These are phyloP conservation scores for Diorhabda carinulata DNA, from an alignment of 1,140 invertebrate species.

Conservation along the genomic window DNA sequence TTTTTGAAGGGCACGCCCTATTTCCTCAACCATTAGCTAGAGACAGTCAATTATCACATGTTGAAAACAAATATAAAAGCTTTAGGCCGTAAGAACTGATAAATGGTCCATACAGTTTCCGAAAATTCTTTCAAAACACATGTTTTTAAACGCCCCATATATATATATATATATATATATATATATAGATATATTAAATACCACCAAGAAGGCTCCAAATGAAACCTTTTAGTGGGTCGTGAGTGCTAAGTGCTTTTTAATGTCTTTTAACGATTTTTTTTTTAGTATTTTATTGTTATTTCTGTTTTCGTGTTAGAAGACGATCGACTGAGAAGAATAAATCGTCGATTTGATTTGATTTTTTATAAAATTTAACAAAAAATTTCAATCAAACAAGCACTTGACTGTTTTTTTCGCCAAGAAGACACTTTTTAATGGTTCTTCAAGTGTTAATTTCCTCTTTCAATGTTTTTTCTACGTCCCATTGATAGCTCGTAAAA, in stretches of 20 bases:
- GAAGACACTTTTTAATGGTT: no score
- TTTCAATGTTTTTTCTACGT: no score
- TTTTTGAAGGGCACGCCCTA: background rate
- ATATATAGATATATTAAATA: background rate
- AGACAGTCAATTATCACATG: conserved; percentile 23
- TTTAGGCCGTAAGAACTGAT: conserved; percentile 17
- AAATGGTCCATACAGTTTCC: conserved; percentile 19
- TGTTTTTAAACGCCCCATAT: conserved; percentile 15
- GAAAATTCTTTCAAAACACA: conserved; percentile 19
- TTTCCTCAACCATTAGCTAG: conserved; percentile 16
- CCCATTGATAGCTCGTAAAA: no score
- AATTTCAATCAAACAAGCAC: no score
- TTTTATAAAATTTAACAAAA: no score
- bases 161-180: background rate
- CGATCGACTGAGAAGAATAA: no score
- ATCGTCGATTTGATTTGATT: no score
- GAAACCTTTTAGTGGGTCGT: conserved; percentile 33
- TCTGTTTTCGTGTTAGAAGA: background rate
- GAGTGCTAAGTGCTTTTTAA: conserved; percentile 34
- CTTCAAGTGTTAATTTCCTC: no score
- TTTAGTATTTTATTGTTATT: conserved; percentile 19
- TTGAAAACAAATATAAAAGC: conserved; percentile 22
- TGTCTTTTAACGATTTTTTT: conserved; percentile 28
- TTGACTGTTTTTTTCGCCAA: no score
- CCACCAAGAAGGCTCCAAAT: conserved; percentile 16